Evolutionary conservation across 2,797 vertebrate species (phyloP), one percentile per base, ranked within the genome.

Genomic region (Glossophaga mutica): DNA sequence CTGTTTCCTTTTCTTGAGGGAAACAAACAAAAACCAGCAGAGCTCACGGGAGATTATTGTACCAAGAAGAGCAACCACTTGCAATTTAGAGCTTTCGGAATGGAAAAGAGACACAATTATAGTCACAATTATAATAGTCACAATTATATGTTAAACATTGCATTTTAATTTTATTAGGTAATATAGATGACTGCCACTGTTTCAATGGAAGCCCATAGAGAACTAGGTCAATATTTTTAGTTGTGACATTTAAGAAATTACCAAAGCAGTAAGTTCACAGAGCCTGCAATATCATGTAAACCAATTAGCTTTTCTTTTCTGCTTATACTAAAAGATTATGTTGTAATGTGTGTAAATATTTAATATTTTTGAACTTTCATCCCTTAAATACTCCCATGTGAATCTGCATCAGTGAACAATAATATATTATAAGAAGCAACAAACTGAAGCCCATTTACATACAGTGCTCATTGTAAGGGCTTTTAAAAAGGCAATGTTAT

Each of bases 231-330:
- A 77, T 95, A 92, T 48, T 95, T 94, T 87, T 92, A 84, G 96
- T 90, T 70, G 57, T 90, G 94, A 97, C 44, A 96, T 94, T 95
- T 97, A 94, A 92, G 70, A 92, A 97, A 91, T 87, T 92, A 96
- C 39, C 88, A 95, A 94, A 95, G 82, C 57, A 94, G 34, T 76
- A 91, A 93, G 57, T 96, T 96, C 29, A 87, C 82, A 87, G 96
- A 89, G 37, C 19, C 22, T 68, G 77, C 34, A 84, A 62, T 6
- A 42, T 6, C 7, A 87, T 82, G 34, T 83, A 95, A 96, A 82
- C 39, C 34, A 95, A 96, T 93, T 90, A 88, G 32, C 46, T 81
- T 95, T 90, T 93, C n/a, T 37, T 95, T 91, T 94, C 26, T 87
- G 44, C 3, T 39, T 76, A 39, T 44, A 77, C 14, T 42, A 59